A percentile compares a stretch with the other conserved stretches of the same genome.
These are phyloP conservation scores for Dipus sagitta DNA, from an alignment of 2,797 vertebrate species.

Conservation along the genomic window DNA sequence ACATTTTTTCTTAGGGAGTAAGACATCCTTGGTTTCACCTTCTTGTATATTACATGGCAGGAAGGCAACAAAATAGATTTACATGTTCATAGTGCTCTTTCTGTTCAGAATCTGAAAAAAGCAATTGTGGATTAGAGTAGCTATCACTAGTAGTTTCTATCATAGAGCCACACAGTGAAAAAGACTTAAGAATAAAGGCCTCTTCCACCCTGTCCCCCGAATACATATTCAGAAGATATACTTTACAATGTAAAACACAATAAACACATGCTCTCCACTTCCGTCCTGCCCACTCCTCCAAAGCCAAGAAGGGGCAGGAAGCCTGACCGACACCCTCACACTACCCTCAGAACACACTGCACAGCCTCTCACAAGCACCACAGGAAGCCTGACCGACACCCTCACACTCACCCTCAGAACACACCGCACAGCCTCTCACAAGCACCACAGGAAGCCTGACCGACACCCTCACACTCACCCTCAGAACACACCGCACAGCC, in stretches of 20 bases:
- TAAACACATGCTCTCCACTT: background rate
- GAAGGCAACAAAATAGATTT: slow-evolving; percentile 15
- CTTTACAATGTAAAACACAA: slow-evolving; percentile 27
- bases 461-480: background rate
- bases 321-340: too few relatives aligned
- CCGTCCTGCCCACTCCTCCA: background rate
- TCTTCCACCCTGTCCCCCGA: background rate
- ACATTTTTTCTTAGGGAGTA: background rate
- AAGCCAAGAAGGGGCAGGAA: background rate
- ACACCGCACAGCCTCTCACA: background rate
- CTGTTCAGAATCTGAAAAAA: slow-evolving; percentile 18
- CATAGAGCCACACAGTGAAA: background rate
- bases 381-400: too few relatives aligned
- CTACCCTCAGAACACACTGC: too few relatives aligned
- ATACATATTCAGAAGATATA: slow-evolving; percentile 41
- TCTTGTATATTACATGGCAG: slow-evolving; percentile 14
- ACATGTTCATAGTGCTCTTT: background rate
- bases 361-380: too few relatives aligned
- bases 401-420: background rate
- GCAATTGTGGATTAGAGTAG: background rate
- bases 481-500: background rate
- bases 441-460: background rate
- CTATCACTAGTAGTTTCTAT: background rate
- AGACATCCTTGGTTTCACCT: slow-evolving; percentile 25
- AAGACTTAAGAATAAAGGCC: slow-evolving; percentile 40